phyloP scores from a whole-genome alignment of 2,113 vertebrate species.

The Mesocricetus auratus region DNA sequence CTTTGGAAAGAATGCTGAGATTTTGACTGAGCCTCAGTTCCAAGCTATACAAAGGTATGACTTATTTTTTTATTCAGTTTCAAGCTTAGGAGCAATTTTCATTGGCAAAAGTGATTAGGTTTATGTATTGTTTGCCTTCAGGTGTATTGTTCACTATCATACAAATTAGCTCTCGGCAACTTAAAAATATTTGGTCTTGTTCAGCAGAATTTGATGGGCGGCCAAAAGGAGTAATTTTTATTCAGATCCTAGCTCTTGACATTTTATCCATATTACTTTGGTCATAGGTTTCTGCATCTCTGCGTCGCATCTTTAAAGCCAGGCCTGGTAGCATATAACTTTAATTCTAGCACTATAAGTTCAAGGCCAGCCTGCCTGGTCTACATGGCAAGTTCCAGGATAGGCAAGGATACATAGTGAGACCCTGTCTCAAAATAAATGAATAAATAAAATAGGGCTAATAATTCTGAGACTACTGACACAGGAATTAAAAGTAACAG shows the following conservation, averaged over 20 bases:
- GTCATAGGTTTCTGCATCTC: neutral
- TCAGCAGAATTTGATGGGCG: neutral
- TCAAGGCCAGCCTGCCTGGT: neutral
- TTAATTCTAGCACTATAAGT: neutral
- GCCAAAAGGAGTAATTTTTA: neutral
- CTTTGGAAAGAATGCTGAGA: constrained; percentile 61
- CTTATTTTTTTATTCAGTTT: constrained; percentile 42
- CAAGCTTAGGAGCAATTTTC: neutral
- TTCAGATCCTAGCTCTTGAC: neutral
- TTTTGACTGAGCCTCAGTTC: constrained; percentile 51
- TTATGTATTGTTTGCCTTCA: constrained; percentile 28
- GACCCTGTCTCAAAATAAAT: neutral
- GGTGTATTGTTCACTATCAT: neutral
- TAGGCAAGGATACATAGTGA: neutral
- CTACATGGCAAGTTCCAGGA: neutral
- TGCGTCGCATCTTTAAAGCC: neutral
- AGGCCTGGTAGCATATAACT: neutral
- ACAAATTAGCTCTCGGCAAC: neutral
- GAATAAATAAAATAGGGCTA: neutral
- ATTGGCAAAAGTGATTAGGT: neutral
- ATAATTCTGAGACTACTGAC: constrained; percentile 26
- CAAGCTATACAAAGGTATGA: constrained; percentile 50
- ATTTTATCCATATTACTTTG: neutral
- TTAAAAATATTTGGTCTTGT: neutral
- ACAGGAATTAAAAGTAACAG: constrained; percentile 40